phyloP scores from a whole-genome alignment of 2,888 invertebrate species.

The Xestia c-nigrum region DNA sequence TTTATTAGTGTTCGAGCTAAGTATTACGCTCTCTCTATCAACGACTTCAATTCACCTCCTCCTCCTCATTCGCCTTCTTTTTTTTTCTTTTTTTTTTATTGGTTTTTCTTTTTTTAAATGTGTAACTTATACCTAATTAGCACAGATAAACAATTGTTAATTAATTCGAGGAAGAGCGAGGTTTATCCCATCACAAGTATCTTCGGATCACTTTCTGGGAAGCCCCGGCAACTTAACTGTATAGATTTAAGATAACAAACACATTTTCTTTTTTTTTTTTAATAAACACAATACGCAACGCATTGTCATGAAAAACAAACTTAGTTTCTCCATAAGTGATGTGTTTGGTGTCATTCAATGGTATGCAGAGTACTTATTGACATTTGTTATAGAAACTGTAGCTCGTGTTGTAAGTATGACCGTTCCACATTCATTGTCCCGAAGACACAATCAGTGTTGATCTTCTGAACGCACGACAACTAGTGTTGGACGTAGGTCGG shows the following conservation, averaged over 20 bases:
- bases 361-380: slow-evolving; percentile 40
- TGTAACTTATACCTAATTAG: too few species aligned
- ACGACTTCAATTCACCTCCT: neutral
- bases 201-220: too few species aligned
- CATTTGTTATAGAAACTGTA: slow-evolving; percentile 50
- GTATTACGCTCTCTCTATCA: neutral
- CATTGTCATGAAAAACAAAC: slow-evolving; percentile 30
- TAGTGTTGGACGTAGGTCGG: slow-evolving; percentile 30
- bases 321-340: slow-evolving; percentile 21
- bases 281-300: neutral
- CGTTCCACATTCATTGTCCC: slow-evolving; percentile 61
- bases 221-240: too few species aligned
- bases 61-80: too few species aligned
- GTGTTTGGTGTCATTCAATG: slow-evolving; percentile 8
- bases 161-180: too few species aligned
- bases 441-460: slow-evolving; percentile 48
- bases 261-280: too few species aligned
- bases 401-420: slow-evolving; percentile 44
- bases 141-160: too few species aligned
- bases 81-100: too few species aligned
- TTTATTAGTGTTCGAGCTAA: neutral
- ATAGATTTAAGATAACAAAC: too few species aligned
- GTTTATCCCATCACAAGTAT: too few species aligned
- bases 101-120: too few species aligned
- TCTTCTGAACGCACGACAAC: slow-evolving; percentile 46